These are phyloP conservation scores for Heterodera schachtii DNA, from an alignment of 1,140 invertebrate genomes.

Conservation along the genomic window DNA sequence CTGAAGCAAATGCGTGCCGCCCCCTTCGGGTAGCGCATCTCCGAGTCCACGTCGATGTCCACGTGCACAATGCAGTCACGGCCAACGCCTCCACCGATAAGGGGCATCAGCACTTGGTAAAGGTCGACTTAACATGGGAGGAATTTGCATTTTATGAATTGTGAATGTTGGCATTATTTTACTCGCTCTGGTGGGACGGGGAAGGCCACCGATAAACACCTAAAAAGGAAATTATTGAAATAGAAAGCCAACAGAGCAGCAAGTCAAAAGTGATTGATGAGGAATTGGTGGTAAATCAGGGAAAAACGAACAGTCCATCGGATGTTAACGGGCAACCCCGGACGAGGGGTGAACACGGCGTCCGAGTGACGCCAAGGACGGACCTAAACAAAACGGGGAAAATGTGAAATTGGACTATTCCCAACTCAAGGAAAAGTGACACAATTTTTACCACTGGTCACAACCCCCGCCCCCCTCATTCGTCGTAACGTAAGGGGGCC, in stretches of 20 bases:
- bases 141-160: too few relatives aligned
- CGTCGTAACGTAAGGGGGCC: too few relatives aligned
- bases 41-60: slow-evolving; percentile 98
- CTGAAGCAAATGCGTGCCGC: slow-evolving; percentile 96
- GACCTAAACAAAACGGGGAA: slow-evolving; percentile 66
- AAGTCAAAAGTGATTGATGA: too few relatives aligned
- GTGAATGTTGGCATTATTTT: background rate
- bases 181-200: slow-evolving; percentile 91
- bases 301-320: slow-evolving; percentile 78
- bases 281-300: too few relatives aligned
- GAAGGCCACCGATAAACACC: slow-evolving; percentile 96
- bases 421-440: too few relatives aligned
- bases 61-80: slow-evolving; percentile 78
- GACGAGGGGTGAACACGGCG: slow-evolving; percentile 95
- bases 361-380: slow-evolving; percentile 95
- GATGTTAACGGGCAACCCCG: slow-evolving; percentile 92
- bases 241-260: too few relatives aligned
- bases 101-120: slow-evolving; percentile 96
- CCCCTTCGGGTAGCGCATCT: slow-evolving; percentile 98
- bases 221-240: background rate
- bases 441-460: too few relatives aligned
- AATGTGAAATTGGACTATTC: too few relatives aligned
- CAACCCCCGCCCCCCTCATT: too few relatives aligned
- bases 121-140: slow-evolving; percentile 73
- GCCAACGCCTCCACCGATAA: slow-evolving; percentile 85